Conservation (phyloP, 2,113 vertebrate species). For the Aix galericulata region DNA sequence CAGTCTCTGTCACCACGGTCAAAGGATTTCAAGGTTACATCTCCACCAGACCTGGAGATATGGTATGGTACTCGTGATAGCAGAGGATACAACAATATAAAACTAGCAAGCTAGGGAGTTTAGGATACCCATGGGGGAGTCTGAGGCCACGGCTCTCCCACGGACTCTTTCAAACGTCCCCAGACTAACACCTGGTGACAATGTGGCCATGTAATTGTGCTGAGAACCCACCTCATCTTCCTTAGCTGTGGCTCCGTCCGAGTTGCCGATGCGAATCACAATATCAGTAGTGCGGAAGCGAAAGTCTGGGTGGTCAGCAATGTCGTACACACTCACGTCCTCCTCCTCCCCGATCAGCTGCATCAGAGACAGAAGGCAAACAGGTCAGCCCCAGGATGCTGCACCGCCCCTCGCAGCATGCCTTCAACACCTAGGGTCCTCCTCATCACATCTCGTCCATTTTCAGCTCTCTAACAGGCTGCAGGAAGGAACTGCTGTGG, state of each 20-base stretch:
- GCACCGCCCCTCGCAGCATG: background rate
- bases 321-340: conserved; percentile 97
- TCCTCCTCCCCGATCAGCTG: conserved; percentile 93
- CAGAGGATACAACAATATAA: background rate
- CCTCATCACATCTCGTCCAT: background rate
- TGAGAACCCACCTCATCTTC: conserved; percentile 74
- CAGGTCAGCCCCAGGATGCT: background rate
- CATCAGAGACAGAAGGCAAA: accelerated
- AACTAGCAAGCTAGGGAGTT: background rate
- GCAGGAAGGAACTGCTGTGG: background rate
- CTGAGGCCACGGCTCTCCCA: background rate
- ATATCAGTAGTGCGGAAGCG: conserved; percentile 96
- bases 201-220: accelerated
- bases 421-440: background rate
- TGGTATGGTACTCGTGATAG: background rate
- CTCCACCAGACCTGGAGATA: background rate
- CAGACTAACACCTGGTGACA: background rate
- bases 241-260: conserved; percentile 72
- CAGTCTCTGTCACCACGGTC: background rate
- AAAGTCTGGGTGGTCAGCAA: conserved; percentile 96
- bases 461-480: background rate
- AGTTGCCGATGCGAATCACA: conserved; percentile 95
- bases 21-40: background rate
- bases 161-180: accelerated
- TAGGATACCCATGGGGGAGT: background rate